Percentiles rank a stretch among this genome's conserved stretches.
Evolutionary conservation across 2,113 vertebrate genomes (phyloP).

Genomic region (Kryptolebias marmoratus): DNA sequence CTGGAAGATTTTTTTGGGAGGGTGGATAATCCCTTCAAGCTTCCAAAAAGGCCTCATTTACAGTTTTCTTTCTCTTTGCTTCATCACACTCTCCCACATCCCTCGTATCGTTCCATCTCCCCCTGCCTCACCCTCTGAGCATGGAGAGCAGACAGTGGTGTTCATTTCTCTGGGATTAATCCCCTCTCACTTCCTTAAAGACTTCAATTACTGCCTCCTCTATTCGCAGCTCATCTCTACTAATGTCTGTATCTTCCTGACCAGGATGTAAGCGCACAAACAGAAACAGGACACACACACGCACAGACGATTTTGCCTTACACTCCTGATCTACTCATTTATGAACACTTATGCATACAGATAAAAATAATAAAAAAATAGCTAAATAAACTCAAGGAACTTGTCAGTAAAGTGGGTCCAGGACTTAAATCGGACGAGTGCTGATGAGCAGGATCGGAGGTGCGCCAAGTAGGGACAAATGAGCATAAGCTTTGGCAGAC

Average conservation of each 20-base stretch:
- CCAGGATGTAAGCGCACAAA: conserved; percentile 65
- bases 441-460: conserved; percentile 39
- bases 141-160: conserved; percentile 69
- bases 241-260: conserved; percentile 80
- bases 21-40: conserved; percentile 70
- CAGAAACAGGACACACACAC: conserved; percentile 23
- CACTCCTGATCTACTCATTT: conserved; percentile 28
- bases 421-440: conserved; percentile 32
- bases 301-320: conserved; percentile 26
- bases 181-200: conserved; percentile 80
- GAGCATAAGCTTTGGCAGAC: conserved; percentile 67
- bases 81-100: conserved; percentile 60
- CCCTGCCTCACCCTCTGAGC: conserved; percentile 49
- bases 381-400: conserved; percentile 21
- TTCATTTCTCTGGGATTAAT: conserved; percentile 76
- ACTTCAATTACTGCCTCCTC: conserved; percentile 80
- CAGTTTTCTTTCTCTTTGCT: conserved; percentile 69
- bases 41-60: conserved; percentile 74
- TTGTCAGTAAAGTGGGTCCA: conserved; percentile 32
- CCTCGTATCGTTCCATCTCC: conserved; percentile 42
- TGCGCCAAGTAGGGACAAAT: conserved; percentile 37
- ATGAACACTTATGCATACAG: conserved; percentile 11
- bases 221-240: conserved; percentile 76
- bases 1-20: conserved; percentile 43
- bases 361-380: conserved; percentile 12